A percentile compares a stretch with the other conserved stretches of the same genome.
phyloP scores from a whole-genome alignment of 1,140 invertebrate genomes.

The Scaptomyza pallida region DNA sequence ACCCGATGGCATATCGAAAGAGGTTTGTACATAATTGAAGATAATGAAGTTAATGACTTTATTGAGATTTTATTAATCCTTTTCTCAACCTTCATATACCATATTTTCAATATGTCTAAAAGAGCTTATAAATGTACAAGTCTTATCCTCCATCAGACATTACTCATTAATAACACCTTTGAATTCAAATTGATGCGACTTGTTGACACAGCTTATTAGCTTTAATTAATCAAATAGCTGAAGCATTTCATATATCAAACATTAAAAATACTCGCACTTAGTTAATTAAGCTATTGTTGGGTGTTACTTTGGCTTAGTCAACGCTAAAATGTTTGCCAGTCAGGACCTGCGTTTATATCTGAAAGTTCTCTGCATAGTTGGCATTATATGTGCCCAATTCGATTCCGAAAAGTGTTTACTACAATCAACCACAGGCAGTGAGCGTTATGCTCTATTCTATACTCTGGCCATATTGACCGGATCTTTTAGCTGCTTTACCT shows the following conservation, averaged over 20 bases:
- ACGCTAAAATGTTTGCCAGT: slow-evolving; percentile 47
- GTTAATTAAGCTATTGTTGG: slow-evolving; percentile 22
- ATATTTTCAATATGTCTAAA: too few relatives aligned
- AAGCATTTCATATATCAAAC: slow-evolving; percentile 8
- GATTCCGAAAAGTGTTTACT: slow-evolving; percentile 42
- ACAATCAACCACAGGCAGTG: slow-evolving; percentile 15
- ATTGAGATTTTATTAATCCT: too few relatives aligned
- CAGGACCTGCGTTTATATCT: slow-evolving; percentile 54
- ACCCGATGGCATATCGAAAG: slow-evolving; percentile 43
- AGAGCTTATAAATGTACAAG: too few relatives aligned
- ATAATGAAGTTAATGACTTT: too few relatives aligned
- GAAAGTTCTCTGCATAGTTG: slow-evolving; percentile 33
- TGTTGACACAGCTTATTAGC: not conserved
- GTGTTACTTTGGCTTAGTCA: slow-evolving; percentile 13
- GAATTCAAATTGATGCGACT: not conserved
- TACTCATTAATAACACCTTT: not conserved
- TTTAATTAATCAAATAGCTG: slow-evolving; percentile 16
- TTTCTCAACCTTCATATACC: too few relatives aligned
- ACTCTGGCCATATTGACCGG: slow-evolving; percentile 5
- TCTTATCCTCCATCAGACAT: not conserved
- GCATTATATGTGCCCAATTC: slow-evolving; percentile 50
- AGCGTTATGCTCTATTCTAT: slow-evolving; percentile 43
- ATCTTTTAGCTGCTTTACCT: slow-evolving; percentile 24
- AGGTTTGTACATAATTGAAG: slow-evolving; percentile 41
- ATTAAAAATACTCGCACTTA: slow-evolving; percentile 24